Evolutionary conservation across 2,113 vertebrate species (phyloP).

Genomic region (Pollimyrus isidori): DNA sequence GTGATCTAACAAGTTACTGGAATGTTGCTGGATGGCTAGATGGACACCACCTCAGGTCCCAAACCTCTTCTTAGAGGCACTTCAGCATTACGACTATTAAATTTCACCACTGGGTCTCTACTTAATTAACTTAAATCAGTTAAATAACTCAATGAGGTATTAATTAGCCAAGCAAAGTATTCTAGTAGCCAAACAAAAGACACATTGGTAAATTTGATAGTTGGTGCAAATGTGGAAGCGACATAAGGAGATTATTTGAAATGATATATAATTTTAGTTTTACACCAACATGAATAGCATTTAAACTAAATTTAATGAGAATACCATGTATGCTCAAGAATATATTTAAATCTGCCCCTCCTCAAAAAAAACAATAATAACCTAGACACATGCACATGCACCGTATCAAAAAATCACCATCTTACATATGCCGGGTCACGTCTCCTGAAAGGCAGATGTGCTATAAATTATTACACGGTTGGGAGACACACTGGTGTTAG

Average conservation of each 20-base stretch:
- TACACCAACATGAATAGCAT: background rate
- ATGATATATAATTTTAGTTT: background rate
- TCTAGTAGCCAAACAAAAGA: too few relatives aligned
- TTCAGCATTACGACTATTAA: background rate
- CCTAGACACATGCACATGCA: background rate
- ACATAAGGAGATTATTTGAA: background rate
- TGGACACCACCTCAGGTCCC: background rate
- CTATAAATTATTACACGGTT: background rate
- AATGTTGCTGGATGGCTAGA: background rate
- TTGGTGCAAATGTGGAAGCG: background rate
- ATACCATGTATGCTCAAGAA: background rate
- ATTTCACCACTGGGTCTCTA: background rate
- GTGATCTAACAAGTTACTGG: background rate
- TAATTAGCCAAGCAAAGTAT: too few relatives aligned
- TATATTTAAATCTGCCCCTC: background rate
- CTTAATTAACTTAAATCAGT: background rate
- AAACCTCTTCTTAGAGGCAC: background rate
- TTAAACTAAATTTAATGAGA: background rate
- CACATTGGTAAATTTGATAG: too few relatives aligned
- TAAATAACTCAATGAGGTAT: too few relatives aligned
- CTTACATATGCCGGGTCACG: background rate
- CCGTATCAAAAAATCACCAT: background rate
- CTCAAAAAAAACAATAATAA: background rate
- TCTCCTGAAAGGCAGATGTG: background rate
- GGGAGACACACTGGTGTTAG: background rate